Percentiles rank a stretch among this genome's conserved stretches.
phyloP scores from a whole-genome alignment of 2,113 vertebrate species.

The Eidolon helvum region DNA sequence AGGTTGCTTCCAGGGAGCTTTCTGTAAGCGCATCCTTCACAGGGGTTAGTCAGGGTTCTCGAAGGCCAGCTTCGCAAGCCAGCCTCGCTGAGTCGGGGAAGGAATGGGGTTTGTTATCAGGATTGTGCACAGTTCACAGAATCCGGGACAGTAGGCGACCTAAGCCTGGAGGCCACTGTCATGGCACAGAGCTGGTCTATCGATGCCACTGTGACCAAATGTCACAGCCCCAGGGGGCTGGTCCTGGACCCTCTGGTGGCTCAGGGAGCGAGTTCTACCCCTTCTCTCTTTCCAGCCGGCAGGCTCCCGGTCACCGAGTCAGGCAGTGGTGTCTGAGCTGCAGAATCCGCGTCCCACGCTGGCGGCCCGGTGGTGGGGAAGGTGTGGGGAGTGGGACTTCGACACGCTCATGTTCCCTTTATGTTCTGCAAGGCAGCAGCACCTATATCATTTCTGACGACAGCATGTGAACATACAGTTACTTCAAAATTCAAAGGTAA shows the following conservation, averaged over 20 bases:
- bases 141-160: background rate
- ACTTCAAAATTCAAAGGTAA: background rate
- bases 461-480: background rate
- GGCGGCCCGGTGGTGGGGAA: background rate
- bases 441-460: background rate
- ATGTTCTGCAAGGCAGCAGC: background rate
- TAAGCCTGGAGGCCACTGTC: background rate
- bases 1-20: background rate
- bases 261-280: accelerated
- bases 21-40: background rate
- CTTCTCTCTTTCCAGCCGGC: background rate
- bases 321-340: background rate
- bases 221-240: accelerated
- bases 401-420: background rate
- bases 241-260: too few relatives aligned
- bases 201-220: background rate
- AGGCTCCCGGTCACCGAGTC: background rate
- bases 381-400: background rate
- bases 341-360: accelerated
- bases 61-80: background rate
- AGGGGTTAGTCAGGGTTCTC: background rate
- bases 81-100: background rate
- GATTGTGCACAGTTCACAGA: background rate
- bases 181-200: too few relatives aligned
- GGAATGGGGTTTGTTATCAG: background rate